Evolutionary conservation across 2,888 invertebrate genomes (phyloP).

Genomic region (Pristionchus exspectatus): DNA sequence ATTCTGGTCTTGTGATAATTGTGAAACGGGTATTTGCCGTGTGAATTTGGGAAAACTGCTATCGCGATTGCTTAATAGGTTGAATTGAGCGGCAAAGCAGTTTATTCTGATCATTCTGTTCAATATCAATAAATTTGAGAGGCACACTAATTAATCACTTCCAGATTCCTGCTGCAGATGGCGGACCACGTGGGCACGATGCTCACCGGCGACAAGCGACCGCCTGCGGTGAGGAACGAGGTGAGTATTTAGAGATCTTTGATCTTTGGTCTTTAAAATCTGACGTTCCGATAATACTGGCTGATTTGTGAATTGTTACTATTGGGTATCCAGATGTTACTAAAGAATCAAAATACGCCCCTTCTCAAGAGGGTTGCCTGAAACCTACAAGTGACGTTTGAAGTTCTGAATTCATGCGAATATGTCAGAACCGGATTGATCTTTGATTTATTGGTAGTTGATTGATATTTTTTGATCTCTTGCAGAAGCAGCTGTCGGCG

Average conservation of each 20-base stretch:
- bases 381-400: not conserved
- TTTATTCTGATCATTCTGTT: not conserved
- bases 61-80: not conserved
- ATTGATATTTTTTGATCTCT: not conserved
- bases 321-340: too few relatives aligned
- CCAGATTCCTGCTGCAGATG: constrained; percentile 42
- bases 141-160: not conserved
- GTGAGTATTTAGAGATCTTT: not conserved
- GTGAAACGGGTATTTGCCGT: not conserved
- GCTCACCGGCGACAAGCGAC: constrained; percentile 5
- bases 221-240: not conserved
- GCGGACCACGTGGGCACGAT: constrained; percentile 15
- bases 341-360: too few relatives aligned
- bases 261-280: not conserved
- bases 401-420: too few relatives aligned
- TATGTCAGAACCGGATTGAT: not conserved
- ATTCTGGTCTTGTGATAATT: not conserved
- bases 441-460: not conserved
- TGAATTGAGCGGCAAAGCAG: not conserved
- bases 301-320: too few relatives aligned
- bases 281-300: too few relatives aligned
- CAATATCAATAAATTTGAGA: not conserved
- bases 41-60: not conserved
- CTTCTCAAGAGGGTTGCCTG: too few relatives aligned
- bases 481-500: not conserved